Evolutionary conservation across 2,797 vertebrate species (phyloP), one percentile per base, ranked within the genome.

Genomic region (Smutsia temminckii): DNA sequence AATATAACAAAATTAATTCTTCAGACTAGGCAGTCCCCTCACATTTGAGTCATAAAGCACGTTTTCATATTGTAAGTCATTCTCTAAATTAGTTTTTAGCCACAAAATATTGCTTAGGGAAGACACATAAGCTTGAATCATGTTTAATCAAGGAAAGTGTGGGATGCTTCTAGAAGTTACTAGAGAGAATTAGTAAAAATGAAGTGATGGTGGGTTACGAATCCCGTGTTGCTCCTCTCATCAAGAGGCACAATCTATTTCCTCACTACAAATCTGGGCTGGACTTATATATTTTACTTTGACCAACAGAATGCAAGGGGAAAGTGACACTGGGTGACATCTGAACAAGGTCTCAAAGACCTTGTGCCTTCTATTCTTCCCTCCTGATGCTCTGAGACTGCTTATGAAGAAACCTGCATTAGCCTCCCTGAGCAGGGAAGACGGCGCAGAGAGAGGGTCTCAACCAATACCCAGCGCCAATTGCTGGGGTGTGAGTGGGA

Each of bases 81-180:
- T 74, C 27, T 84, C 42, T n/a, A 11, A 32, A 75, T 81, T 80
- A 21, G n/a, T 74, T 92, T 88, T 55, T 75, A 89, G 59, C 57
- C 32, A 61, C 34, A 75, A 25, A 87, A 49, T 18, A 61, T 25
- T 17, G 3, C 27, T 17, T 8, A 51, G 23, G 63, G 57, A 93
- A 83, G 23, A 51, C 14, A 27, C 0, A 2, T 21, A 37, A 34
- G 32, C 13, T 63, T n/a, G 66, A 83, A 25, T 34, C 6, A 13
- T 27, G 46, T 74, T 72, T 71, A 78, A 32, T 68, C 34, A 66
- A 18, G 34, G 37, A 42, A 89, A 74, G 42, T 42, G 68, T 59
- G n/a, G 13, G 20, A 74, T 5, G 20, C 32, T 69, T 83, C 57
- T 0, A 75, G 64, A 72, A 74, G 51, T 71, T 74, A 66, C 51